A percentile compares a stretch with the other conserved stretches of the same genome.
Conservation (phyloP, 1,140 invertebrate genomes). For the Physella acuta region DNA sequence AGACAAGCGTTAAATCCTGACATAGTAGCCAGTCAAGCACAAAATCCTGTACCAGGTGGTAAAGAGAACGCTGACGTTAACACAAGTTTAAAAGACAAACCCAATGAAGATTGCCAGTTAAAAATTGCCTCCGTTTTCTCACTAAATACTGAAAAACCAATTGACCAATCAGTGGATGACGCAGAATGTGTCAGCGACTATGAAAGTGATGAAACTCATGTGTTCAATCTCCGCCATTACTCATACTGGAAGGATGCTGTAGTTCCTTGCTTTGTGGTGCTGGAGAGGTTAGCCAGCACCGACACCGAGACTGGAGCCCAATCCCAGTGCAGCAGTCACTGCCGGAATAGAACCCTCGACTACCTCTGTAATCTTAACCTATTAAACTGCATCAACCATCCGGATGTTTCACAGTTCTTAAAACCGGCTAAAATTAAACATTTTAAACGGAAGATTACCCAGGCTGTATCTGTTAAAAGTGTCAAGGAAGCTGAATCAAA, state of each 20-base stretch:
- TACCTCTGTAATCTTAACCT: conserved; percentile 11
- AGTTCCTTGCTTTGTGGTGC: conserved; percentile 10
- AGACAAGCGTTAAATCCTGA: too few relatives aligned
- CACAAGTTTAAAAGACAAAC: too few relatives aligned
- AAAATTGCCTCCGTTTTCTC: too few relatives aligned
- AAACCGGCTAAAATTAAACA: not conserved
- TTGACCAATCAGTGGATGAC: too few relatives aligned
- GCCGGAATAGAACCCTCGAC: conserved; percentile 14
- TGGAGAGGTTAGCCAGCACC: not conserved
- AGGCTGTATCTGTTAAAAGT: not conserved
- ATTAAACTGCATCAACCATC: conserved; percentile 1
- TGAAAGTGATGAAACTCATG: too few relatives aligned
- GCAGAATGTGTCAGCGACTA: too few relatives aligned
- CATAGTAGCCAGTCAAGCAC: too few relatives aligned
- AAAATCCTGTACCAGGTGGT: too few relatives aligned
- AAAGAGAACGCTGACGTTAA: too few relatives aligned
- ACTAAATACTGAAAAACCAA: too few relatives aligned
- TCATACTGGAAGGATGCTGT: not conserved
- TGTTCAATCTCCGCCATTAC: too few relatives aligned
- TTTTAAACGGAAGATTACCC: not conserved
- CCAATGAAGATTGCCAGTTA: too few relatives aligned
- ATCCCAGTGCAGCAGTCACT: conserved; percentile 19
- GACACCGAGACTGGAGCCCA: not conserved
- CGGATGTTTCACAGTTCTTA: not conserved
- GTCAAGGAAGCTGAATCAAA: not conserved